Evolutionary conservation across 2,113 vertebrate species (phyloP), one percentile per base, ranked within the genome.

Genomic region (Drymodes brunneopygia): DNA sequence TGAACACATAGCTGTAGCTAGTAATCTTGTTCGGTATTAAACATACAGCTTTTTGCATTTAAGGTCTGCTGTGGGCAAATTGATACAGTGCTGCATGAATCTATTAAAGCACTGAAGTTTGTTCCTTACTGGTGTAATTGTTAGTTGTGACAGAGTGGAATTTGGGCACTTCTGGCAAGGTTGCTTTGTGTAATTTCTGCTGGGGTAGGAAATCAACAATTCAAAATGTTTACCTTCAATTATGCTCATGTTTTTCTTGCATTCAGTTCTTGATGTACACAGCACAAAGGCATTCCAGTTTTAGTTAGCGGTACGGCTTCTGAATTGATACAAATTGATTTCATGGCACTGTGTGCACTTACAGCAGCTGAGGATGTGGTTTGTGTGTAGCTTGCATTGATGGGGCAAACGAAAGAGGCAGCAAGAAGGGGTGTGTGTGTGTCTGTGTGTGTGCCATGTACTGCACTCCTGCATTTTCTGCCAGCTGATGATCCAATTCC

Each of bases 161-260:
- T 88, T 74, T 45, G 67, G 56, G 33, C 10, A 14, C 28, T 64
- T 74, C 25, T 25, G 28, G 40, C 64, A 51, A 44, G 1, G 12
- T 81, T 88, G 25, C 47, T 83, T 83, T 2, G 0, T 40, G 45
- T 73, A 69, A 51, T 36, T 89, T 91, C 72, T 47, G 28, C 45
- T 85, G 47, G 47, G 40, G 31, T 81, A 79, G 70, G 83, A 87
- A 66, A 70, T 74, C 3, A 69, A 31, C n/a, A 60, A 17, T 81
- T 79, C 61, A 89, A 57, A 85, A 86, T 70, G 11, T 91, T 95
- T 91, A 40, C 62, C 78, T 96, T 95, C 78, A 93, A 20, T 90
- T 94, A 71, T 27, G 22, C 51, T 60, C 2, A 0, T 74, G 35
- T 86, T 96, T 91, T 93, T 86, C 71, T 80, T 80, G 38, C 38